phyloP scores from a whole-genome alignment of 2,113 vertebrate genomes.

The Daubentonia madagascariensis region DNA sequence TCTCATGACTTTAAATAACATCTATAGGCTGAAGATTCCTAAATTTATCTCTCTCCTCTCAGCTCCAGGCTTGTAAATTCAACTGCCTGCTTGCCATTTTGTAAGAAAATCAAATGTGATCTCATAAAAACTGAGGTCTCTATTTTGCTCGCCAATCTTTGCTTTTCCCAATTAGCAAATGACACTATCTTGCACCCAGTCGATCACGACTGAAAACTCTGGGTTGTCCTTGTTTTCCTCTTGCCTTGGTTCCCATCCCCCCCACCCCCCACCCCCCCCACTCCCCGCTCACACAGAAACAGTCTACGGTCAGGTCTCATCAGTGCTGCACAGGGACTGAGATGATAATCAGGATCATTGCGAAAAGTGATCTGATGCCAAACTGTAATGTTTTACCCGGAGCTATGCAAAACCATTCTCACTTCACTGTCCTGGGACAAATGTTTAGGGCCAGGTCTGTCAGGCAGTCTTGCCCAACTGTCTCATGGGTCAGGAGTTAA shows the following conservation, averaged over 20 bases:
- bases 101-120: slow-evolving; percentile 10
- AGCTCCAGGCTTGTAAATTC: slow-evolving; percentile 13
- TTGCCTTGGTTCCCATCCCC: background rate
- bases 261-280: background rate
- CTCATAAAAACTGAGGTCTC: background rate
- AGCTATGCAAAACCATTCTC: background rate
- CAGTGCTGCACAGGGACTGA: background rate
- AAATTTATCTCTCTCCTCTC: slow-evolving; percentile 45
- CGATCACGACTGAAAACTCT: background rate
- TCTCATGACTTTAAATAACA: slow-evolving; percentile 8
- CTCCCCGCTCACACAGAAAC: background rate
- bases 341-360: background rate
- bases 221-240: background rate
- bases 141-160: background rate
- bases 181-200: background rate
- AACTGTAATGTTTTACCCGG: background rate
- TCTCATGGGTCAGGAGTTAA: background rate
- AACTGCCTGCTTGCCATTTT: background rate
- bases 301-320: background rate
- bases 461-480: background rate
- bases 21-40: slow-evolving; percentile 4
- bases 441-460: background rate
- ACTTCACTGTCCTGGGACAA: background rate
- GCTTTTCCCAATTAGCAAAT: background rate
- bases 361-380: background rate